phyloP scores from a whole-genome alignment of 35 echinoderm and acorn worm genomes.

The Apostichopus californicus region DNA sequence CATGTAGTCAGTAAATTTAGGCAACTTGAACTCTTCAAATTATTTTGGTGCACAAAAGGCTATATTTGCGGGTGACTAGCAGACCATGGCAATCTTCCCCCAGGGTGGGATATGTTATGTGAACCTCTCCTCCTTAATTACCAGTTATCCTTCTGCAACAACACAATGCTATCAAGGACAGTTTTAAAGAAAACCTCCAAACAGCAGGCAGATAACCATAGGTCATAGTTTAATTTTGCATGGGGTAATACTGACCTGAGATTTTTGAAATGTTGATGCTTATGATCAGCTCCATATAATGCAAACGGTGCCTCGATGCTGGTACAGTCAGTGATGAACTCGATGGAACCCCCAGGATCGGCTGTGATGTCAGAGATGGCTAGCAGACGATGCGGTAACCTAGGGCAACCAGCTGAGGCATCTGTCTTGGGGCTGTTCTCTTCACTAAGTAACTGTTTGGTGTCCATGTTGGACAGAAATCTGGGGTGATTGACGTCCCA shows the following conservation, averaged over 20 bases:
- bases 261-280: slow-evolving; percentile 94
- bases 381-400: slow-evolving; percentile 87
- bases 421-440: slow-evolving; percentile 66
- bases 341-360: slow-evolving; percentile 93
- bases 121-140: too few relatives aligned
- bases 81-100: too few relatives aligned
- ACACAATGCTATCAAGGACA: too few relatives aligned
- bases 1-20: too few relatives aligned
- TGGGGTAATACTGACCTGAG: slow-evolving; percentile 51
- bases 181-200: too few relatives aligned
- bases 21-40: too few relatives aligned
- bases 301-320: slow-evolving; percentile 90
- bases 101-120: too few relatives aligned
- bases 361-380: slow-evolving; percentile 99
- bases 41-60: too few relatives aligned
- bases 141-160: too few relatives aligned
- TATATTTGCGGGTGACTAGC: too few relatives aligned
- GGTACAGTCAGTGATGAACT: slow-evolving; percentile 89
- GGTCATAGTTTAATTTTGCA: too few relatives aligned
- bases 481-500: slow-evolving; percentile 93
- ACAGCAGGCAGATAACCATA: too few relatives aligned
- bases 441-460: slow-evolving; percentile 73
- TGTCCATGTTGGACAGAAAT: slow-evolving; percentile 94
- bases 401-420: slow-evolving; percentile 72
- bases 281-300: slow-evolving; percentile 84